A percentile compares a stretch with the other conserved stretches of the same genome.
Evolutionary conservation across 1,140 invertebrate genomes (phyloP).

Genomic region (Cherax quadricarinatus): DNA sequence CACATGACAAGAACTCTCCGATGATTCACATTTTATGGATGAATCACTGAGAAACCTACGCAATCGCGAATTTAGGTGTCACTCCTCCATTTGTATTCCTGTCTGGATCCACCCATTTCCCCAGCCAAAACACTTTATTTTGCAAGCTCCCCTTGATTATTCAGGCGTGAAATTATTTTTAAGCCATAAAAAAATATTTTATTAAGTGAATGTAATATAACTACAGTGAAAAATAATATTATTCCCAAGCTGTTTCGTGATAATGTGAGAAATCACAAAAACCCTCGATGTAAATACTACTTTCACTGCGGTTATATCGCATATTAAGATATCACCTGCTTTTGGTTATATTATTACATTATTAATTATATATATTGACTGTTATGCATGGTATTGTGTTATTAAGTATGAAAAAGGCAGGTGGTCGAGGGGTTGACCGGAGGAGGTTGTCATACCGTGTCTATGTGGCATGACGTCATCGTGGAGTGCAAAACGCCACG

Average conservation of each 20-base stretch:
- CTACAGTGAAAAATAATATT: too few relatives aligned
- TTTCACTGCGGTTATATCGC: neutral
- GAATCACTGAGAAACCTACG: neutral
- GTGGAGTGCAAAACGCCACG: conserved; percentile 55
- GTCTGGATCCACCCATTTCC: neutral
- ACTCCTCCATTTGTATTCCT: neutral
- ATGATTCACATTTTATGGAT: neutral
- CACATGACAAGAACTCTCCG: neutral
- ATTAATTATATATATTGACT: neutral
- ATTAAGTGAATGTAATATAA: neutral
- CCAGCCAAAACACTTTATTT: neutral
- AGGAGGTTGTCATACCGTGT: conserved; percentile 44
- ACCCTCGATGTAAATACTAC: too few relatives aligned
- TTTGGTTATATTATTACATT: neutral
- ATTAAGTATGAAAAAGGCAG: neutral
- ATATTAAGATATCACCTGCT: neutral
- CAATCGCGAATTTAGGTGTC: neutral
- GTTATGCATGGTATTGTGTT: neutral
- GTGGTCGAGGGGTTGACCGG: neutral
- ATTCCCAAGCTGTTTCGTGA: too few relatives aligned
- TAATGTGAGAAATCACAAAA: neutral
- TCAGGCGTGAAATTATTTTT: neutral
- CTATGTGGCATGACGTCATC: conserved; percentile 70
- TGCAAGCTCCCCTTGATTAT: too few relatives aligned
- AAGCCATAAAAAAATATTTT: neutral